Percentiles rank a stretch among this genome's conserved stretches.
Conservation (phyloP, 37 sponge, comb jelly and placozoan genomes). For the Geodia barretti region DNA sequence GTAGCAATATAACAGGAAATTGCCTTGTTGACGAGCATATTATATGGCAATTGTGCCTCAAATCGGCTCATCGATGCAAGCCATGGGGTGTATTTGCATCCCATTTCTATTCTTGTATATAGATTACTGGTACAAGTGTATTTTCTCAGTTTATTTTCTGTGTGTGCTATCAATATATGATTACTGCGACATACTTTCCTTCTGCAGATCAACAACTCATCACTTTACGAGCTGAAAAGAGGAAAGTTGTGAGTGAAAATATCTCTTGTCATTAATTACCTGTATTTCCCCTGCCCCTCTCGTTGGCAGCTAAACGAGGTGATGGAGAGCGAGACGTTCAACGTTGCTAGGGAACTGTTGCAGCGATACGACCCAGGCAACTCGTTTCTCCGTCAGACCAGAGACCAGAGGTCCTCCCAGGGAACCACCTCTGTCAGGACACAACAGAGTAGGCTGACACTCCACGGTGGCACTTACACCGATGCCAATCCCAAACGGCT, state of each 20-base stretch:
- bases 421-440: no score
- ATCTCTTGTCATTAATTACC: not conserved
- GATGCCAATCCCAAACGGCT: no score
- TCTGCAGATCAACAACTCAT: slow-evolving; percentile 26
- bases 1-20: not conserved
- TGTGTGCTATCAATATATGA: no score
- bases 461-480: no score
- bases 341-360: slow-evolving; percentile 37
- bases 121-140: no score
- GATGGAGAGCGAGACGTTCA: slow-evolving; percentile 70
- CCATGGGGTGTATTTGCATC: not conserved
- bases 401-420: no score
- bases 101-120: not conserved
- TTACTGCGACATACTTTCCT: no score
- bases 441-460: no score
- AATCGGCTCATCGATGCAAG: not conserved
- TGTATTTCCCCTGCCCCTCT: not conserved
- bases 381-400: slow-evolving; percentile 30
- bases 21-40: not conserved
- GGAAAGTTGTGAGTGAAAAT: slow-evolving; percentile 9
- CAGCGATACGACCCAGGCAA: slow-evolving; percentile 52
- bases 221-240: slow-evolving; percentile 16
- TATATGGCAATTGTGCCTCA: not conserved
- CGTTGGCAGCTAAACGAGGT: slow-evolving; percentile 49
- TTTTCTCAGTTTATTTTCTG: no score